A percentile compares a stretch with the other conserved stretches of the same genome.
phyloP scores from a whole-genome alignment of 2,888 invertebrate species.

The Sminthurides aquaticus region DNA sequence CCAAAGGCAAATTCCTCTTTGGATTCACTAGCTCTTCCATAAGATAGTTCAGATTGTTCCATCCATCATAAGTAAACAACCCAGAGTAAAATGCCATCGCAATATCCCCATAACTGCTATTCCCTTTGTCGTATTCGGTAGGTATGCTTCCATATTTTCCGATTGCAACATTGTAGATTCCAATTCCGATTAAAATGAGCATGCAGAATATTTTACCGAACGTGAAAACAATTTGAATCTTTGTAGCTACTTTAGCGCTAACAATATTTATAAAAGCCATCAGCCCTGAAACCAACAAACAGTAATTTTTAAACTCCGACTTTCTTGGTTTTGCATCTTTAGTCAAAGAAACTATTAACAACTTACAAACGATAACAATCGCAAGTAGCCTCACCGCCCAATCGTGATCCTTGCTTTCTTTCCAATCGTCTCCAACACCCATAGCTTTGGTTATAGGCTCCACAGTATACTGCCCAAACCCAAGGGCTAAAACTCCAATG shows the following conservation, averaged over 20 bases:
- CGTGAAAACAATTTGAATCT: slow-evolving; percentile 91
- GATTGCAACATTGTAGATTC: slow-evolving; percentile 77
- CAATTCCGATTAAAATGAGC: slow-evolving; percentile 80
- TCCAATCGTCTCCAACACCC: slow-evolving; percentile 23
- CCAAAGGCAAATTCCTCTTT: slow-evolving; percentile 46
- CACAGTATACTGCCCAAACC: slow-evolving; percentile 87
- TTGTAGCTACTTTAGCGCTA: slow-evolving; percentile 89
- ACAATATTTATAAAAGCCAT: slow-evolving; percentile 90
- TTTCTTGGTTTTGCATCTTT: neutral
- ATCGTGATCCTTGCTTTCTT: slow-evolving; percentile 8
- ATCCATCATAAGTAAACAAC: slow-evolving; percentile 4
- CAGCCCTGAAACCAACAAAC: slow-evolving; percentile 57
- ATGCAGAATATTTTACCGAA: slow-evolving; percentile 87
- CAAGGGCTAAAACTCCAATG: slow-evolving; percentile 87
- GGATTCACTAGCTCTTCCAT: slow-evolving; percentile 68
- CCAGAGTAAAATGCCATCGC: slow-evolving; percentile 93
- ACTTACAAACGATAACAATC: slow-evolving; percentile 9
- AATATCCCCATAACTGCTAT: slow-evolving; percentile 60
- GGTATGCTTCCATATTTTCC: slow-evolving; percentile 49
- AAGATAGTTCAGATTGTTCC: slow-evolving; percentile 22
- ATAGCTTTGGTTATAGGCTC: slow-evolving; percentile 49
- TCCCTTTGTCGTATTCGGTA: slow-evolving; percentile 16
- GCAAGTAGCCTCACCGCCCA: slow-evolving; percentile 14
- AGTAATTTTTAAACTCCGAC: slow-evolving; percentile 15
- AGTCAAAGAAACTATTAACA: slow-evolving; percentile 2